Base-by-base conservation (phyloP, 2,113 vertebrate species). In the Cranoglanis bouderius region DNA sequence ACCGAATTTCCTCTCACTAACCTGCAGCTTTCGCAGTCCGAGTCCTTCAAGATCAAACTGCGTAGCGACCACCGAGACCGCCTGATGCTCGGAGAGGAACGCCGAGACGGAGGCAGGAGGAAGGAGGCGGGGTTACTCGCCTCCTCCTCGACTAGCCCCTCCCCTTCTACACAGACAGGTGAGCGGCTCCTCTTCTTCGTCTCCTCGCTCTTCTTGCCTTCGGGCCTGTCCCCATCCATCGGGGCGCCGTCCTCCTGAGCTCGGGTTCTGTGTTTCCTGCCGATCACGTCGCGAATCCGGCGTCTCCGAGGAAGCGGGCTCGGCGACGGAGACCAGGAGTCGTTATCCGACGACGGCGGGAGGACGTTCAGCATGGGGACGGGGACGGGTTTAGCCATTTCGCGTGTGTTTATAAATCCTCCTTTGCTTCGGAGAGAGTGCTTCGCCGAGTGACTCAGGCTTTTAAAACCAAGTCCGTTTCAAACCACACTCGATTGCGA, bases 21-120 rank as follows among this genome's bases (percentile, higher is more conserved):
- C 96, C 96, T 96, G 95, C 94, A 94, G 92, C 93, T 92, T 86
- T 95, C 96, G 91, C 92, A 92, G 88, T 96, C 95, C 16, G 93
- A 94, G 77, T 96, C 95, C 92, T 92, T 94, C 90, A 90, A 89
- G 86, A 96, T 93, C 91, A 96, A 94, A 90, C 95, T 95, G 91
- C 91, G 94, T 55, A 96, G 92, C 77, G 95, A 96, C 94, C 95
- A 95, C 1, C 94, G 94, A 65, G 93, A 95, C n/a, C 93, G 94
- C 21, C 94, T 93, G 91, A 90, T 93, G 90, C 95, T 94, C 85
- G 90, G 94, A 26, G 95, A 96, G 91, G 93, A 94, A 51, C 94
- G 93, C 81, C 90, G 90, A 49, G 93, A 90, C 0, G 92, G 94
- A 10, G 90, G 93, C 83, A 94, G 90, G 43, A 95, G 93, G 51